Evolutionary conservation across 2,797 vertebrate species (phyloP), one percentile per base, ranked within the genome.

Genomic region (Philypnodon macrostomus): DNA sequence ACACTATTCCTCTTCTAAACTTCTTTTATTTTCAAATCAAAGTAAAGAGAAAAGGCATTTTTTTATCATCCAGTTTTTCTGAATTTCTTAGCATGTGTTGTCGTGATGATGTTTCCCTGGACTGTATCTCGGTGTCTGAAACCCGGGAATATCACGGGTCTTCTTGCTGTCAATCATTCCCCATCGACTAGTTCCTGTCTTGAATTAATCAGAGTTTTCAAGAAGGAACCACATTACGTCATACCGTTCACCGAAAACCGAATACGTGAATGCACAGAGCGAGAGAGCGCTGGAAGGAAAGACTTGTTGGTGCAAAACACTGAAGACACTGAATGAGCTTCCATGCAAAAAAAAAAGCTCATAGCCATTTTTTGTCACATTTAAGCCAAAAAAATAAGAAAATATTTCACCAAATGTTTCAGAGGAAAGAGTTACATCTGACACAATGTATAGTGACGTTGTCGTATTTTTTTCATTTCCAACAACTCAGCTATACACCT

Each of bases 191-290:
- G 73, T 56, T 64, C 80, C 69, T 53, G 15, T 65, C 69, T 80
- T 67, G 79, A 84, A 79, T 80, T 65, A 86, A 84, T 83, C 78
- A 81, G 75, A 85, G 84, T 70, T 83, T 83, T 75, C 67, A 32
- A 62, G 73, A 71, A 47, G 64, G 57, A 34, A 39, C 27, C 54
- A 48, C 63, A 47, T 65, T 18, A 70, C 63, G 41, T 73, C 60
- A 69, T 70, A 54, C 63, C 58, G 42, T 75, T 67, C 49, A 54
- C 69, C 67, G 41, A 83, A n/a, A 77, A 80, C 69, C 55, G 65
- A 80, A 83, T 83, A 73, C 63, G 80, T 84, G 76, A 78, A 75
- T 69, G 52, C 59, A 67, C 67, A 70, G 27, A 46, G 54, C 70
- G 61, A 40, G 38, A 15, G 26, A 26, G 23, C 18, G 70, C 16